These are phyloP conservation scores for Zaprionus africanus DNA, from an alignment of 1,140 invertebrate species.

Conservation along the genomic window DNA sequence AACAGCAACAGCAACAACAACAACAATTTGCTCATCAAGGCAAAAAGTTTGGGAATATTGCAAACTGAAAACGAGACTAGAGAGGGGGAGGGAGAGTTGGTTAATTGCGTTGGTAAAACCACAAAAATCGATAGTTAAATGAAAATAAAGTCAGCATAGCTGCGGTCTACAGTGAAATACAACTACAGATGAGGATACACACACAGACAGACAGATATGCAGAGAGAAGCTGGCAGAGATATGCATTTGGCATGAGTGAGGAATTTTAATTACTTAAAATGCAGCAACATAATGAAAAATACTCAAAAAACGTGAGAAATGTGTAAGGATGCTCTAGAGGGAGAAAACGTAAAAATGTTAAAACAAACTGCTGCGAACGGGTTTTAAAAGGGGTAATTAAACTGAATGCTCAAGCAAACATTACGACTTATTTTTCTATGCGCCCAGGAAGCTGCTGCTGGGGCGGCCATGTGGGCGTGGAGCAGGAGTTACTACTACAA, in stretches of 20 bases:
- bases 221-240: not conserved
- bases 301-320: constrained; percentile 20
- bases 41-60: constrained; percentile 42
- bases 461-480: not conserved
- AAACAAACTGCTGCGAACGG: constrained; percentile 53
- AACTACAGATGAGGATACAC: constrained; percentile 8
- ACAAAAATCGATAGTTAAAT: constrained; percentile 63
- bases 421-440: constrained; percentile 27
- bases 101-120: constrained; percentile 61
- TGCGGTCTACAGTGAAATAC: constrained; percentile 26
- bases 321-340: not conserved
- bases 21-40: constrained; percentile 37
- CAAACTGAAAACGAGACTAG: constrained; percentile 23
- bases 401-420: constrained; percentile 64
- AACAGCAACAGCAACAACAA: constrained; percentile 7
- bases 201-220: constrained; percentile 1
- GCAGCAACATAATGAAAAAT: constrained; percentile 47
- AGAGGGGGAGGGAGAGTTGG: constrained; percentile 18
- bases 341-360: constrained; percentile 47
- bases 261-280: constrained; percentile 71
- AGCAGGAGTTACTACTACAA: constrained; percentile 20
- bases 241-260: constrained; percentile 43
- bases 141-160: constrained; percentile 52
- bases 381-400: constrained; percentile 60
- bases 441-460: constrained; percentile 17